Evolutionary conservation across 2,113 vertebrate species (phyloP).

Genomic region (Ardeotis arabs): DNA sequence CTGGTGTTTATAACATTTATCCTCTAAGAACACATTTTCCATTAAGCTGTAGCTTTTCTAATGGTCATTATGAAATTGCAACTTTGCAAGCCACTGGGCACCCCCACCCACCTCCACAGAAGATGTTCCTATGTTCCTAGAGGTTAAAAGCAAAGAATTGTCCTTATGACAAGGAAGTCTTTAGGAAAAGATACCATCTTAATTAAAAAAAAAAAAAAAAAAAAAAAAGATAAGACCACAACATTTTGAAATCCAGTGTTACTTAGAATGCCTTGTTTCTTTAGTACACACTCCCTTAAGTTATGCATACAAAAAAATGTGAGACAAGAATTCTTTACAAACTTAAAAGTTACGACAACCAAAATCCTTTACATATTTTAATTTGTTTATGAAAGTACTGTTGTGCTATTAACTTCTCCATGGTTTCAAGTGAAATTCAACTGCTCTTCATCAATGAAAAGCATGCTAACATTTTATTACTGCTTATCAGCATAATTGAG

Average conservation of each 20-base stretch:
- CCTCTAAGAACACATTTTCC: neutral
- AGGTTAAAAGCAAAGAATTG: neutral
- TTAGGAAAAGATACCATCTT: neutral
- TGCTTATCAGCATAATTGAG: neutral
- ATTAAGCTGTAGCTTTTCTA: neutral
- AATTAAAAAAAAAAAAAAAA: neutral
- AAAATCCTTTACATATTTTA: neutral
- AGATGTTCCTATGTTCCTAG: neutral
- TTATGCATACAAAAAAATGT: neutral
- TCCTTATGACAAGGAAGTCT: neutral
- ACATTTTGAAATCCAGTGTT: neutral
- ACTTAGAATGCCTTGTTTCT: neutral
- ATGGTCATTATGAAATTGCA: neutral
- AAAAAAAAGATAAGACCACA: neutral
- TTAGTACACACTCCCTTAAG: neutral
- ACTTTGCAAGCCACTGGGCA: neutral
- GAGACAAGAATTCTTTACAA: neutral
- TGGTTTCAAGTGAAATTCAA: neutral
- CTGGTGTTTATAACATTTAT: neutral
- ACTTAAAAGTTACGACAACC: neutral
- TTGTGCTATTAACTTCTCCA: neutral
- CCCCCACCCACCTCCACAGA: neutral
- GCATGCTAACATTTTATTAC: neutral
- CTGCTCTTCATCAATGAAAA: neutral
- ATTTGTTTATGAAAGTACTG: neutral